These are phyloP conservation scores for Bos indicus DNA, from an alignment of 2,113 vertebrate species.

Conservation along the genomic window DNA sequence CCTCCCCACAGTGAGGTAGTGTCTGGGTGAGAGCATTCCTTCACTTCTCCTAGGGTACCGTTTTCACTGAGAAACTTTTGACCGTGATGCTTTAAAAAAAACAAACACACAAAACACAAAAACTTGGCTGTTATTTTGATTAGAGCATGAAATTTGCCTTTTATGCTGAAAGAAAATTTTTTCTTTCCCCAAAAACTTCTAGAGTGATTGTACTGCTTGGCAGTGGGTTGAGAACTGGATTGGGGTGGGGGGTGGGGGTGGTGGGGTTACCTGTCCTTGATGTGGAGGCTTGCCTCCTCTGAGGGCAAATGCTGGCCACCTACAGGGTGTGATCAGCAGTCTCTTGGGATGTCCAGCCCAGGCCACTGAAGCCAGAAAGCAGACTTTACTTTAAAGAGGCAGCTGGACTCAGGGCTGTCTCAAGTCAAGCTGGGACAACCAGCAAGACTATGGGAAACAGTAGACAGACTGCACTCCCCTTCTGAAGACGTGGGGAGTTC, in stretches of 20 bases:
- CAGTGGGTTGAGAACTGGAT: background rate
- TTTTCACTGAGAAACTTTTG: background rate
- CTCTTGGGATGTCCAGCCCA: background rate
- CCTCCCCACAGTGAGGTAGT: conserved; percentile 27
- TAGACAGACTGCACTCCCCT: background rate
- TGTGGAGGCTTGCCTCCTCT: background rate
- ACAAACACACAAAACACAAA: background rate
- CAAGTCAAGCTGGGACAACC: background rate
- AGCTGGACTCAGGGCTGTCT: background rate
- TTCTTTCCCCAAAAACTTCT: background rate
- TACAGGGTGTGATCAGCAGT: background rate
- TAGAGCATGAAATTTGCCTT: background rate
- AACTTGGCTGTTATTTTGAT: background rate
- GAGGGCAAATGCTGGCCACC: fast-evolving
- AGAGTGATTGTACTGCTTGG: background rate
- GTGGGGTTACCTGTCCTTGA: background rate
- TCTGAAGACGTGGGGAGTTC: background rate
- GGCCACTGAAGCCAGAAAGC: background rate
- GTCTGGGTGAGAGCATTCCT: conserved; percentile 26
- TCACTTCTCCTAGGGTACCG: background rate
- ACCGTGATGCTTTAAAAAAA: background rate
- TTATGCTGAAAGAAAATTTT: background rate
- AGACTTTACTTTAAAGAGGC: conserved; percentile 33
- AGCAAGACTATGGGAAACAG: background rate
- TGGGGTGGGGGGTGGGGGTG: background rate